Percentiles rank a stretch among this genome's conserved stretches.
Conservation (phyloP, 2,113 vertebrate species). For the Pandion haliaetus region DNA sequence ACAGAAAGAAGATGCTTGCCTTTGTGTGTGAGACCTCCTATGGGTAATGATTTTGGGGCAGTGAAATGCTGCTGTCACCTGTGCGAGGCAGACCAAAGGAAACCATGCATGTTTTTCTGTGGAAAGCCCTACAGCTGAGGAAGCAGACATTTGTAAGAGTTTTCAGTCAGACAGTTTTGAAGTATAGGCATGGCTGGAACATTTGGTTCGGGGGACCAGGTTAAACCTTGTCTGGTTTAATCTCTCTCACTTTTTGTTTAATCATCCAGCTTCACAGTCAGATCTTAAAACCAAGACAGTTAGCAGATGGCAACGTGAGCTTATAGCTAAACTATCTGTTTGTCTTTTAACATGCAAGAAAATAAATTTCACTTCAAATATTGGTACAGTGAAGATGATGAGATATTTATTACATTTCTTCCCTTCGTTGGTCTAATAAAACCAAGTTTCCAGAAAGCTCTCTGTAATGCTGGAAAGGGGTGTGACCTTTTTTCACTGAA, state of each 20-base stretch:
- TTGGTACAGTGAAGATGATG: not conserved
- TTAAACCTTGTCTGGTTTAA: not conserved
- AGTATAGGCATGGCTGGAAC: not conserved
- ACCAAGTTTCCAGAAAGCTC: not conserved
- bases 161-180: not conserved
- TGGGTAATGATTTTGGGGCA: rapidly evolving
- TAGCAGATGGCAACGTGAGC: not conserved
- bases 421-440: not conserved
- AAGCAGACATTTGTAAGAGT: not conserved
- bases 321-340: not conserved
- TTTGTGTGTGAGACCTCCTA: not conserved
- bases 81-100: not conserved
- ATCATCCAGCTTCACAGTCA: not conserved
- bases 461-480: not conserved
- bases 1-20: not conserved
- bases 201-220: not conserved
- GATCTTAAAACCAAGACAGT: not conserved
- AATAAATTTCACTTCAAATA: not conserved
- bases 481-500: not conserved
- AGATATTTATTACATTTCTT: not conserved
- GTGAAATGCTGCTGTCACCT: not conserved
- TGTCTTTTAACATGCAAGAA: not conserved
- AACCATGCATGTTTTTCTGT: rapidly evolving
- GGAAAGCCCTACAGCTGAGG: not conserved
- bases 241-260: not conserved